Evolutionary conservation across 2,797 vertebrate species (phyloP).

Genomic region (Leptodactylus fallax): DNA sequence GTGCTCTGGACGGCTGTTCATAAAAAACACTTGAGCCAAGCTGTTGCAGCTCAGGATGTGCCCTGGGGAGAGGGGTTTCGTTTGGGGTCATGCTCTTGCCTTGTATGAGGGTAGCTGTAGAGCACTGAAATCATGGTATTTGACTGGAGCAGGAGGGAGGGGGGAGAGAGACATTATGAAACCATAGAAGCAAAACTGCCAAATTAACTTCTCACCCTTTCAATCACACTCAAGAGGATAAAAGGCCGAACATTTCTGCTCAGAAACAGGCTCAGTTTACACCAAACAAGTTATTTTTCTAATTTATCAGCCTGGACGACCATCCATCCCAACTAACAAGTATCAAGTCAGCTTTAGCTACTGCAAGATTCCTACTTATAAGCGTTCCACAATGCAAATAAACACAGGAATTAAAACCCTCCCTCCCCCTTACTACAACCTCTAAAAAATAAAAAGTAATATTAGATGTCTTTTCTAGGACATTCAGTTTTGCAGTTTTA

Average conservation of each 20-base stretch:
- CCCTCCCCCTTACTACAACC: neutral
- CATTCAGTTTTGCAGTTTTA: neutral
- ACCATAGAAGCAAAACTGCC: constrained; percentile 98
- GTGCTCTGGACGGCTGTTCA: constrained; percentile 86
- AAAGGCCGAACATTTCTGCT: constrained; percentile 86
- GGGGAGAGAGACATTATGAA: constrained; percentile 94
- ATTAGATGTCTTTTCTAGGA: neutral
- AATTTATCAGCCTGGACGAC: constrained; percentile 78
- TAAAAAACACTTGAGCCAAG: constrained; percentile 99
- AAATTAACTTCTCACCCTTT: constrained; percentile 99
- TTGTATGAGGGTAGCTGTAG: constrained; percentile 83
- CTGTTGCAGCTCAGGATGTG: constrained; percentile 98
- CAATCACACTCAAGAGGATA: constrained; percentile 99
- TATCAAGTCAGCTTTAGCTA: constrained; percentile 48
- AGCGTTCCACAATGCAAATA: constrained; percentile 42
- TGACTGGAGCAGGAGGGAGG: constrained; percentile 76
- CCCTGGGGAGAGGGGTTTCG: constrained; percentile 97
- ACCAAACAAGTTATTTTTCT: constrained; percentile 80
- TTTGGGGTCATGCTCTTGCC: constrained; percentile 94
- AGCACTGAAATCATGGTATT: constrained; percentile 79
- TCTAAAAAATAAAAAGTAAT: neutral
- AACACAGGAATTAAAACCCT: constrained; percentile 9
- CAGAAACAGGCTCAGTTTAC: constrained; percentile 84
- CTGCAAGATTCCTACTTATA: constrained; percentile 45
- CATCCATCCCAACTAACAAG: constrained; percentile 74